Evolutionary conservation across 2,888 invertebrate genomes (phyloP), one percentile per base, ranked within the genome.

Genomic region (Allygus modestus): DNA sequence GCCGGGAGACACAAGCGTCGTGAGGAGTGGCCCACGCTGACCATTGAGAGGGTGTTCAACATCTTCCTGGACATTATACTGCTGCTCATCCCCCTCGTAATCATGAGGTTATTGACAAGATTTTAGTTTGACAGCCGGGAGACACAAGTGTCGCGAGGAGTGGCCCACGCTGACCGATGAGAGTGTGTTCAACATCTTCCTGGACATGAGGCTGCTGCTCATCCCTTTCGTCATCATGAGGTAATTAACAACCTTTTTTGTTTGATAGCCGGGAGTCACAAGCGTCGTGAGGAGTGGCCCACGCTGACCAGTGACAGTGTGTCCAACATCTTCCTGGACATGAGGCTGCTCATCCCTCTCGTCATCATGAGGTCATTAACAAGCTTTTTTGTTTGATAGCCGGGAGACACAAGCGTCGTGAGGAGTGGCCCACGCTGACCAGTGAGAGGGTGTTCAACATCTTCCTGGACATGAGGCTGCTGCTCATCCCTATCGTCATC

Each of bases 151-250:
- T 90, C 91, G 95, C n/a, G 95, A 95, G 89, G 93, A 93, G 15
- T 95, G 95, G 95, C 92, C 93, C 0, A 93, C 91, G 83, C 88
- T 91, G 41, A 91, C 92, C 84, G 90, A 93, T 86, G 96, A 97
- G 89, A 91, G 93, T 86, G 91, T 92, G 0, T 96, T 95, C 91
- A 95, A 94, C 89, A 90, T 96, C 2, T 93, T 94, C 77, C 90
- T 97, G 88, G 95, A 95, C 87, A 92, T 93, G 1, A 92, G 94
- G 4, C 91, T 97, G 0, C 92, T 97, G 11, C 91, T 96, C 37
- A 90, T 96, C 7, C 97, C 97, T 0, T 92, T 97, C 88, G 90
- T 95, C 88, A 93, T 96, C 85, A 96, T 97, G 96, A 93, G 92
- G n/a, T n/a, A n/a, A 37, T 9, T 37, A 9, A 9, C 37, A 7